These are phyloP conservation scores for Acleris emargana DNA, from an alignment of 2,888 invertebrate species.

Conservation along the genomic window DNA sequence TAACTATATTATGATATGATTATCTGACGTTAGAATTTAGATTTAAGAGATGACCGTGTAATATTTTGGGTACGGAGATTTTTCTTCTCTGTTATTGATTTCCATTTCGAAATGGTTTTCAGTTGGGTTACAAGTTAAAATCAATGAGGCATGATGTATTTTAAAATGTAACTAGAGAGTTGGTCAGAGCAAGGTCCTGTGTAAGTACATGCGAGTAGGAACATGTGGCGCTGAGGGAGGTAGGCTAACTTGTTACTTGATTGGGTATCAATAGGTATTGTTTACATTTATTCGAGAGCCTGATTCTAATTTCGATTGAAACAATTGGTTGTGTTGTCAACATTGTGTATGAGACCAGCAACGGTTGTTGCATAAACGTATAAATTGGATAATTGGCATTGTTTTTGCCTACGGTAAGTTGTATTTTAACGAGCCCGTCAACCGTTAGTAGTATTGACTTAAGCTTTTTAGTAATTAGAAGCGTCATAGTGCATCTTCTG, in stretches of 20 bases:
- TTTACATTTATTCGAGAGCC: constrained; percentile 32
- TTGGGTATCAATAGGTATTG: constrained; percentile 32
- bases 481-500: constrained; percentile 69
- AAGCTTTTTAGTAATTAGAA: constrained; percentile 76
- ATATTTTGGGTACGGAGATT: constrained; percentile 10
- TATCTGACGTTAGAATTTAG: not conserved
- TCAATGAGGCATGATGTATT: constrained; percentile 36
- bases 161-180: constrained; percentile 20
- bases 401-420: constrained; percentile 77
- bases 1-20: not conserved
- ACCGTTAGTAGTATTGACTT: constrained; percentile 71
- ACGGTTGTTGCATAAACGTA: constrained; percentile 52
- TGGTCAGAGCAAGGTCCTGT: constrained; percentile 8
- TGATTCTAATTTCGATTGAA: constrained; percentile 38
- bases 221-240: constrained; percentile 31
- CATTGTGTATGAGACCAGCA: constrained; percentile 61
- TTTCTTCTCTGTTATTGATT: constrained; percentile 32
- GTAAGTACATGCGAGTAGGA: constrained; percentile 32
- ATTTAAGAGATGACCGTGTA: not conserved
- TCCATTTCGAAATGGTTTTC: constrained; percentile 18
- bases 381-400: constrained; percentile 72
- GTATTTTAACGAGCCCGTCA: constrained; percentile 64
- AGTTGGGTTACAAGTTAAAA: constrained; percentile 6
- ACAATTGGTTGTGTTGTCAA: constrained; percentile 56
- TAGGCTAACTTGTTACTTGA: constrained; percentile 33